These are phyloP conservation scores for Australoheros facetus DNA, from an alignment of 2,797 vertebrate species.

Conservation along the genomic window DNA sequence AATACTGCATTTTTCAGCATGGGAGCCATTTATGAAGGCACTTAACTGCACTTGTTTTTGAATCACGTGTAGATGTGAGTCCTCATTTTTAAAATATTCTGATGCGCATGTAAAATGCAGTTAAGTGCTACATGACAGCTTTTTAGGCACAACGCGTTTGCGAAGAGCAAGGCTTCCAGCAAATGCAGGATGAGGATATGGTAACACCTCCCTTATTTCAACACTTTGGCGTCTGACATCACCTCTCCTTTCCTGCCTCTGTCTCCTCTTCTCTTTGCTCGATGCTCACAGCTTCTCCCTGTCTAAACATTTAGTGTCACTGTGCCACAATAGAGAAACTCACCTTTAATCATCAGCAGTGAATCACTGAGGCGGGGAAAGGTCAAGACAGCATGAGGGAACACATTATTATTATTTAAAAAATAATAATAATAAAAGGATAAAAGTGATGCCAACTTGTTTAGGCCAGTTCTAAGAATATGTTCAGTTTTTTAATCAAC, in stretches of 20 bases:
- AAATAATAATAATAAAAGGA: background rate
- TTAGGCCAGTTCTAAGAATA: background rate
- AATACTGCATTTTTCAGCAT: background rate
- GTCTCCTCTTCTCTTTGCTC: slow-evolving; percentile 14
- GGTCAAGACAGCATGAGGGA: background rate
- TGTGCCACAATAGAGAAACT: slow-evolving; percentile 20
- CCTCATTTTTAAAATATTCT: background rate
- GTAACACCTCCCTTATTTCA: slow-evolving; percentile 42
- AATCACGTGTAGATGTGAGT: background rate
- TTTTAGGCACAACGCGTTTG: background rate
- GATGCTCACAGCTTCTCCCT: slow-evolving; percentile 37
- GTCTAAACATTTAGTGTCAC: slow-evolving; percentile 54
- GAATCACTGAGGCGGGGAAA: slow-evolving; percentile 6
- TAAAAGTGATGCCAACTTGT: background rate
- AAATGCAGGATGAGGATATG: slow-evolving; percentile 25
- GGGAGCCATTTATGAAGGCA: background rate
- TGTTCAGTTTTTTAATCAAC: background rate
- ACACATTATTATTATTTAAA: background rate
- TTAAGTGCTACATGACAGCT: background rate
- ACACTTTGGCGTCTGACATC: slow-evolving; percentile 47
- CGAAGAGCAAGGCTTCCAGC: background rate
- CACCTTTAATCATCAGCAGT: background rate
- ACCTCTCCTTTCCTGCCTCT: slow-evolving; percentile 42
- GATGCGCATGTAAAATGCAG: background rate
- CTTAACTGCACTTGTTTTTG: background rate